phyloP scores from a whole-genome alignment of 2,888 invertebrate species.

The Sylvicola cinctus region DNA sequence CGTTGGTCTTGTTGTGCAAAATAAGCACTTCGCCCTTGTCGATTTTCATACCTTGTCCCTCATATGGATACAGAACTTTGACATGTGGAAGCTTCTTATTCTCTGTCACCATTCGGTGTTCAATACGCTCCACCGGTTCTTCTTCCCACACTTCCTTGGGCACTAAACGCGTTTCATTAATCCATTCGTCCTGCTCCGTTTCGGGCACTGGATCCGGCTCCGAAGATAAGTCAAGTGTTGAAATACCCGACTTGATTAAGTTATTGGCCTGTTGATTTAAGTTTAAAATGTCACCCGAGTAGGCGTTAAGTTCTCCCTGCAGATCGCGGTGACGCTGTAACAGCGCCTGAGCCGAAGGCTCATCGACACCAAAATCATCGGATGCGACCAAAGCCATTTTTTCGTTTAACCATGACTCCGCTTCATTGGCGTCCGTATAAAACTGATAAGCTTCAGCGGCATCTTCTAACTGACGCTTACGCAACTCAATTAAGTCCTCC shows the following conservation, averaged over 20 bases:
- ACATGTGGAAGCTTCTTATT: constrained; percentile 76
- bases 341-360: constrained; percentile 73
- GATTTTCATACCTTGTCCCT: constrained; percentile 81
- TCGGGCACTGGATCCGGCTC: constrained; percentile 38
- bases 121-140: constrained; percentile 65
- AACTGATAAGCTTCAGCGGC: constrained; percentile 89
- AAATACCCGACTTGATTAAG: constrained; percentile 55
- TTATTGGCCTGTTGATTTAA: constrained; percentile 61
- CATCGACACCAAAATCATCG: constrained; percentile 80
- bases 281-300: constrained; percentile 65
- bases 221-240: constrained; percentile 27
- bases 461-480: constrained; percentile 60
- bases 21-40: constrained; percentile 80
- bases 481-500: constrained; percentile 54
- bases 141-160: constrained; percentile 89
- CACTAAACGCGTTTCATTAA: constrained; percentile 59
- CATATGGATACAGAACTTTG: constrained; percentile 71
- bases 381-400: constrained; percentile 80
- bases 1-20: constrained; percentile 82
- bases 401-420: constrained; percentile 94
- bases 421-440: constrained; percentile 93
- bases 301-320: constrained; percentile 75
- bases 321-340: constrained; percentile 70
- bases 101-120: constrained; percentile 70
- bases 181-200: constrained; percentile 49